These are phyloP conservation scores for Polyploca ridens DNA, from an alignment of 2,888 invertebrate species.

Conservation along the genomic window DNA sequence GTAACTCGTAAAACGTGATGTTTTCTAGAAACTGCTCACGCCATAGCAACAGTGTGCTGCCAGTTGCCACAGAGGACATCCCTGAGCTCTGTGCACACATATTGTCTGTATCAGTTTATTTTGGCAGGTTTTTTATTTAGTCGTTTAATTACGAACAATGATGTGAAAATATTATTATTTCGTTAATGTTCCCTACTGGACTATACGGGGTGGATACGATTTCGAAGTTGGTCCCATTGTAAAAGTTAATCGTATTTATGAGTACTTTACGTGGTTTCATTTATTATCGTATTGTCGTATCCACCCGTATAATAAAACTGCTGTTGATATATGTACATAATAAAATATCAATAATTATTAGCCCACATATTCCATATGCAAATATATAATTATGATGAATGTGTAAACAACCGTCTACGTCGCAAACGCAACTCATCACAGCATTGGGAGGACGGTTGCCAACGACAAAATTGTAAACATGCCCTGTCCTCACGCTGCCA, in stretches of 20 bases:
- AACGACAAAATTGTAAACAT: constrained; percentile 59
- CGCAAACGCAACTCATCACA: constrained; percentile 38
- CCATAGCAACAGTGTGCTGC: constrained; percentile 43
- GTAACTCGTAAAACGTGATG: constrained; percentile 32
- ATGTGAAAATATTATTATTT: too few relatives aligned
- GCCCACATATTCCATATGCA: neutral
- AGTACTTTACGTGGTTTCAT: too few relatives aligned
- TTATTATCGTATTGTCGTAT: too few relatives aligned
- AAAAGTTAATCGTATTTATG: too few relatives aligned
- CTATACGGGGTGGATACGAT: too few relatives aligned
- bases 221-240: too few relatives aligned
- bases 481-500: constrained; percentile 57
- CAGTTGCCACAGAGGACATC: too few relatives aligned
- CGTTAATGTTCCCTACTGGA: too few relatives aligned
- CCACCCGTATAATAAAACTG: too few relatives aligned
- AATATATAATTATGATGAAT: constrained; percentile 38
- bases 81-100: too few relatives aligned
- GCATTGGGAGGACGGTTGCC: constrained; percentile 50
- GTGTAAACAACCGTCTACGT: constrained; percentile 39
- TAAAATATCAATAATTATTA: too few relatives aligned
- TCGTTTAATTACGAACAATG: neutral
- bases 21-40: constrained; percentile 50
- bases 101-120: too few relatives aligned
- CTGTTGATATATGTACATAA: neutral
- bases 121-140: neutral